Conservation (phyloP, 2,888 invertebrate species). For the Globia sparganii region DNA sequence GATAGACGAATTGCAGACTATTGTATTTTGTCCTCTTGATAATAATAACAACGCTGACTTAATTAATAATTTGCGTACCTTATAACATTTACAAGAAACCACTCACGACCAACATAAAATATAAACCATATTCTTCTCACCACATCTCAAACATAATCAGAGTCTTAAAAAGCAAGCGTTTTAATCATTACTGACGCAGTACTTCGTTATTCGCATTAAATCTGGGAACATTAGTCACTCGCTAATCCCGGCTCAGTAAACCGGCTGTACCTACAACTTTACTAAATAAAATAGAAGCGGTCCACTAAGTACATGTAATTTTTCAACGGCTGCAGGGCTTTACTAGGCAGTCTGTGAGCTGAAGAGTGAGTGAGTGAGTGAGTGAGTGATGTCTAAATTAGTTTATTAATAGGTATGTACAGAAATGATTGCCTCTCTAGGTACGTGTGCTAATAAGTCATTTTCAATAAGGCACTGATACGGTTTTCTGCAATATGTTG, state of each 20-base stretch:
- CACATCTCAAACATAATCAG: conserved; percentile 36
- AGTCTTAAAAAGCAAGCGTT: conserved; percentile 45
- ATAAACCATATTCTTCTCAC: conserved; percentile 4
- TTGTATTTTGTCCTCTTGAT: background rate
- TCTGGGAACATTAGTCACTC: conserved; percentile 59
- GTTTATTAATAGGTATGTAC: background rate
- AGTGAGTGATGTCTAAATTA: no score
- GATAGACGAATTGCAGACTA: background rate
- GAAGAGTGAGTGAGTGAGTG: no score
- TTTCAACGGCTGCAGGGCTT: conserved; percentile 42
- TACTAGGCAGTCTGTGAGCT: background rate
- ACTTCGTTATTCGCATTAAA: conserved; percentile 61
- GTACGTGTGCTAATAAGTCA: background rate
- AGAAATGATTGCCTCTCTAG: background rate
- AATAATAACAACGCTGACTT: no score
- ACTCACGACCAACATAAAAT: background rate
- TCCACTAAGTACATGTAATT: conserved; percentile 47
- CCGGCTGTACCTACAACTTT: conserved; percentile 34
- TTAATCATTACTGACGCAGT: conserved; percentile 54
- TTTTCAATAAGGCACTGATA: background rate
- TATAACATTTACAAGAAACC: background rate
- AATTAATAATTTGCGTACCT: background rate
- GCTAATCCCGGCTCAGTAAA: conserved; percentile 52
- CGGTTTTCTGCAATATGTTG: background rate
- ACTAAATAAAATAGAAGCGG: conserved; percentile 55